Conservation (phyloP, 2,888 invertebrate species). For the Eilema caniola region DNA sequence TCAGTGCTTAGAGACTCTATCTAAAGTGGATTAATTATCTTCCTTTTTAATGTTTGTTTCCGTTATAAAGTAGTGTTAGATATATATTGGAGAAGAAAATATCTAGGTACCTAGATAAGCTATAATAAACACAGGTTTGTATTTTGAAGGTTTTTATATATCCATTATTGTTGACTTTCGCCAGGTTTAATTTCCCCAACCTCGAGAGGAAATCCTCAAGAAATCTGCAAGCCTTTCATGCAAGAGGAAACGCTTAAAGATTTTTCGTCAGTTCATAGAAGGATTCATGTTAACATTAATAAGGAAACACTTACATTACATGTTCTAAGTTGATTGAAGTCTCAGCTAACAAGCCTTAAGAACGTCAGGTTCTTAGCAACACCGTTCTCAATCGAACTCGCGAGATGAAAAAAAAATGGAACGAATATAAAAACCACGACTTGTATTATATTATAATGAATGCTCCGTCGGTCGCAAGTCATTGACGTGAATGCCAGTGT, state of each 20-base stretch:
- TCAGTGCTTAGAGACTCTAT: background rate
- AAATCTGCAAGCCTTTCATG: too few relatives aligned
- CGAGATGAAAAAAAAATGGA: constrained; percentile 42
- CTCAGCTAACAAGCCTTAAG: constrained; percentile 12
- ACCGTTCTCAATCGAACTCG: constrained; percentile 41
- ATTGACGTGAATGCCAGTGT: constrained; percentile 67
- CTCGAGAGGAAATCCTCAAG: too few relatives aligned
- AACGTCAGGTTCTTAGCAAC: constrained; percentile 23
- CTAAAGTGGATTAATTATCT: background rate
- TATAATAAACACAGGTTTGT: background rate
- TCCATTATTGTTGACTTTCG: too few relatives aligned
- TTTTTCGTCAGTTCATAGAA: background rate
- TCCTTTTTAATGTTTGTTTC: too few relatives aligned
- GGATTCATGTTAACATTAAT: background rate
- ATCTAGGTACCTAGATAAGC: too few relatives aligned
- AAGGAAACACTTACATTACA: background rate
- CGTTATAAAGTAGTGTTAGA: background rate
- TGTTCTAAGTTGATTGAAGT: background rate
- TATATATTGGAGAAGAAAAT: background rate
- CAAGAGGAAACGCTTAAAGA: background rate
- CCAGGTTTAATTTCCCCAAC: too few relatives aligned
- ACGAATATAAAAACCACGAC: constrained; percentile 53
- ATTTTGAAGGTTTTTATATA: too few relatives aligned
- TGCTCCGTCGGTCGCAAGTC: constrained; percentile 50
- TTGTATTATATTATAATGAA: constrained; percentile 51